Base-by-base conservation (phyloP, 2,888 invertebrate species). In the Ectobius pallidus region DNA sequence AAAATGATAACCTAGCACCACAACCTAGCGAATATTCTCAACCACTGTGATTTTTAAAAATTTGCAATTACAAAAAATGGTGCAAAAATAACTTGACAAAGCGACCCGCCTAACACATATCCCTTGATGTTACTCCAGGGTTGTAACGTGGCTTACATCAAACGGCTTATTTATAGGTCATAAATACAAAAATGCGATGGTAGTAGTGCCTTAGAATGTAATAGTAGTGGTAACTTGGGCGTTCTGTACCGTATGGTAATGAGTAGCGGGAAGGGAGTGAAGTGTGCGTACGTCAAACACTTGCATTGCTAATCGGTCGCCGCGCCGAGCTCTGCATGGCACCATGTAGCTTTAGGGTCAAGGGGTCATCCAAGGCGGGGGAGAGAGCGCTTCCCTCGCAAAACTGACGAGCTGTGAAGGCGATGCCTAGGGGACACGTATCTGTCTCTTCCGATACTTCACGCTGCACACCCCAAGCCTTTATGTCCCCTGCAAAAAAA, bases 241-340 rank as follows among this genome's bases (percentile, higher is more conserved):
- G 30, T 30, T 32, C 30, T 30, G 39, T 11, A 20, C 27, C 18
- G 30, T 52, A 34, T 39, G 69, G 69, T 25, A 39, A 39, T 39
- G 39, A 46, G 22, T 18, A 46, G 27, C 39, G 18, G 16, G 16
- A 16, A 34, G 58, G 32, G 22, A 39, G 42, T 18, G 42, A 16
- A 25, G 46, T 62, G 44, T 46, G 32, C 27, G 39, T n/a, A 2
- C 22, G 9, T 22, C 34, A 30, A 6, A 58, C 46, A 46, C 65
- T 65, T 65, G 65, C 46, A 70, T 42, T 70, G 61, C 61, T 63
- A 70, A 70, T 62, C 61, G 16, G 52, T 69, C 55, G 25, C 52
- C 25, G 61, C 69, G 18, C 46, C 55, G 65, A 39, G 18, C 14
- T 16, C 25, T 14, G 22, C 25, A 16, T 25, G 22, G n/a, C 27